phyloP scores from a whole-genome alignment of 2,797 vertebrate species.

The Staurois parvus region DNA sequence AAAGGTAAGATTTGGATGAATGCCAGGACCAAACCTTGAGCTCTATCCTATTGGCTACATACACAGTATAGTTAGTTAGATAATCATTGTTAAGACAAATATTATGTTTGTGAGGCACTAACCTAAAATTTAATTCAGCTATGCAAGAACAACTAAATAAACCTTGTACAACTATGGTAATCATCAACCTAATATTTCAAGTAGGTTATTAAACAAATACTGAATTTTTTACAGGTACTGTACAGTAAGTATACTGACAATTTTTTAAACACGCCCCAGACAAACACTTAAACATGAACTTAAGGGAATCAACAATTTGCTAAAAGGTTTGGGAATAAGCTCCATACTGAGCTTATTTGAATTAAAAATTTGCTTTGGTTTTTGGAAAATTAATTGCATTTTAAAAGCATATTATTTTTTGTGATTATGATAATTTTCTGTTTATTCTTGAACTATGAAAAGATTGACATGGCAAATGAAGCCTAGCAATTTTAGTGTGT shows the following conservation, averaged over 20 bases:
- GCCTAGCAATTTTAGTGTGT: neutral
- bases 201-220: neutral
- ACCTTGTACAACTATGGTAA: neutral
- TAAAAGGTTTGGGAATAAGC: neutral
- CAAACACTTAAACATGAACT: neutral
- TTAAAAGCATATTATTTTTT: neutral
- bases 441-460: neutral
- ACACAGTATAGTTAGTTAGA: too few species aligned
- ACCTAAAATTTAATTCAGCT: too few species aligned
- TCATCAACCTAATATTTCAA: neutral
- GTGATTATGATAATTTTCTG: neutral
- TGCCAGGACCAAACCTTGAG: too few species aligned
- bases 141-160: too few species aligned
- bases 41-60: too few species aligned
- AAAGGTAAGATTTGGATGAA: too few species aligned
- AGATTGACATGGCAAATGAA: neutral
- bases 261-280: neutral
- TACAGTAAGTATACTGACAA: neutral
- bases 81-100: too few species aligned
- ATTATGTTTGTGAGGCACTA: too few species aligned
- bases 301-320: neutral
- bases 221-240: too few species aligned
- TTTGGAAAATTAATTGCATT: constrained; percentile 3
- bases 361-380: neutral
- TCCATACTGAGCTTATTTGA: neutral